phyloP scores from a whole-genome alignment of 2,888 invertebrate genomes.

The Augiades crinisus region DNA sequence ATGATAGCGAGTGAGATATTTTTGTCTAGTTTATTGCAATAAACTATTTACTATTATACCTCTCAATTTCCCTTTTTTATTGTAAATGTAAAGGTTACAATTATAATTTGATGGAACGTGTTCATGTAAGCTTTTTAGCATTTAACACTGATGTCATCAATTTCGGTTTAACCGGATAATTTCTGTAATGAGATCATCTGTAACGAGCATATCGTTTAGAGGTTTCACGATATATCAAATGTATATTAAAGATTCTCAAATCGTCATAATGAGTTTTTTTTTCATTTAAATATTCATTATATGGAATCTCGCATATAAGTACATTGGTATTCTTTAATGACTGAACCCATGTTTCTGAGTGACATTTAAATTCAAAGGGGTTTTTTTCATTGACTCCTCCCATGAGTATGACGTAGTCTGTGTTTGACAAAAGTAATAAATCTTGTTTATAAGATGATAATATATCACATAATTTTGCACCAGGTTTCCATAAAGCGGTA shows the following conservation, averaged over 20 bases:
- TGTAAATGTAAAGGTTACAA: too few species aligned
- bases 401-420: conserved; percentile 2
- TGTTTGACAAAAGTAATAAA: neutral
- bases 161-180: too few species aligned
- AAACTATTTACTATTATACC: too few species aligned
- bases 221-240: too few species aligned
- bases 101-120: too few species aligned
- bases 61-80: too few species aligned
- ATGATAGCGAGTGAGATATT: conserved; percentile 80
- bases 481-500: conserved; percentile 4
- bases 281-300: conserved; percentile 21
- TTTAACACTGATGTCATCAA: too few species aligned
- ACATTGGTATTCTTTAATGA: neutral
- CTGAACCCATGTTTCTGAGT: neutral
- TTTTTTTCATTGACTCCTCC: conserved; percentile 3
- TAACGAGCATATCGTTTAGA: too few species aligned
- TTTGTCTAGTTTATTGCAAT: too few species aligned
- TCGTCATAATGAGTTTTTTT: conserved; percentile 25
- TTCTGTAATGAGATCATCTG: too few species aligned
- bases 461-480: neutral
- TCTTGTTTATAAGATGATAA: conserved; percentile 8
- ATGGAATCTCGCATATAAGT: conserved; percentile 12
- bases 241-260: too few species aligned
- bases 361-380: conserved; percentile 1
- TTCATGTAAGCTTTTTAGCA: too few species aligned